Conservation (phyloP, 2,797 vertebrate species). For the Chaetophractus vellerosus region DNA sequence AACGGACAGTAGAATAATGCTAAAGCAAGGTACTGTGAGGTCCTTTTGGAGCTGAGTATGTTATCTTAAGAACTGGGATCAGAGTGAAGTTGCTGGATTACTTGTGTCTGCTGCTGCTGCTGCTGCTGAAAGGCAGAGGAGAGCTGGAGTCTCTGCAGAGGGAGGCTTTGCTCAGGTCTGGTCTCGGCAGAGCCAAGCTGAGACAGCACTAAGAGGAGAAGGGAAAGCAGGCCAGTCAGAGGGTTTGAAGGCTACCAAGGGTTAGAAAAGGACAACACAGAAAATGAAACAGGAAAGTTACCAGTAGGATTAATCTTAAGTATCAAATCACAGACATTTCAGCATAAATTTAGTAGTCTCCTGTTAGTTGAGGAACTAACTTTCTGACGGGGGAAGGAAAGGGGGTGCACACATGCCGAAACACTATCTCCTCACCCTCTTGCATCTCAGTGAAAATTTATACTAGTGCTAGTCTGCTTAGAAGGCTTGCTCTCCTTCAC, state of each 20-base stretch:
- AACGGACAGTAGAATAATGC: slow-evolving; percentile 45
- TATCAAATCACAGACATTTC: slow-evolving; percentile 82
- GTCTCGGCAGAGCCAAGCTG: slow-evolving; percentile 98
- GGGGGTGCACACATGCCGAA: neutral
- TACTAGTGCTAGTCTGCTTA: neutral
- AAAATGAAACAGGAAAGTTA: slow-evolving; percentile 84
- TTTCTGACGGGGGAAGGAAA: slow-evolving; percentile 70
- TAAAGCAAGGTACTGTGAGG: slow-evolving; percentile 53
- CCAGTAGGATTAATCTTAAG: slow-evolving; percentile 87
- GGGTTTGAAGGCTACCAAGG: slow-evolving; percentile 85
- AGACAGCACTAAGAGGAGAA: slow-evolving; percentile 96
- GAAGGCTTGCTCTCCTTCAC: slow-evolving; percentile 8
- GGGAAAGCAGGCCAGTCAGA: slow-evolving; percentile 89
- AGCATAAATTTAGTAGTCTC: slow-evolving; percentile 84
- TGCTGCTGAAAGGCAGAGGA: slow-evolving; percentile 93
- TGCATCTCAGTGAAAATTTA: slow-evolving; percentile 78
- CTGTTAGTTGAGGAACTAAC: slow-evolving; percentile 85
- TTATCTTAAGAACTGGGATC: slow-evolving; percentile 89
- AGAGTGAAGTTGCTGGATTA: slow-evolving; percentile 96
- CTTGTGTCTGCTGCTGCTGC: slow-evolving; percentile 95
- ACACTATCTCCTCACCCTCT: neutral
- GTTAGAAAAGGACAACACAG: slow-evolving; percentile 87
- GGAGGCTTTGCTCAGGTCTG: slow-evolving; percentile 96
- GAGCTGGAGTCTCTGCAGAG: slow-evolving; percentile 97
- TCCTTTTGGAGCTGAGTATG: slow-evolving; percentile 88